Conservation (phyloP, 2,888 invertebrate species). For the Melipona bicolor region DNA sequence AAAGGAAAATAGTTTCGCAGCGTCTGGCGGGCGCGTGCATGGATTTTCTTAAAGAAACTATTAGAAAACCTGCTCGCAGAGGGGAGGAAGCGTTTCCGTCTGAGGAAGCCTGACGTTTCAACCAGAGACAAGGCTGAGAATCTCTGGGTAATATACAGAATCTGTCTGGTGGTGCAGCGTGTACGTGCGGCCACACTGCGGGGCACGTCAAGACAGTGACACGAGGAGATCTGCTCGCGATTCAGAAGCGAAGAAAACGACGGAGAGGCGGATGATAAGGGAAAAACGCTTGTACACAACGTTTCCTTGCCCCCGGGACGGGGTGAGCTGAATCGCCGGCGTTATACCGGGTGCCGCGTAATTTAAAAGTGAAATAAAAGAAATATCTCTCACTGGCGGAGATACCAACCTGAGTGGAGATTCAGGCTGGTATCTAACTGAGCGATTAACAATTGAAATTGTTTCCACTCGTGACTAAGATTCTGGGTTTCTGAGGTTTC, state of each 20-base stretch:
- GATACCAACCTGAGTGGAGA: too few species aligned
- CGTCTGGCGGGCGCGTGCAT: too few species aligned
- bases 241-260: constrained; percentile 54
- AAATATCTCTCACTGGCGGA: too few species aligned
- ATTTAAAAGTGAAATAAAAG: neutral
- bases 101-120: neutral
- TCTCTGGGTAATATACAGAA: constrained; percentile 49
- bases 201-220: constrained; percentile 57
- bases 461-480: too few species aligned
- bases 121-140: constrained; percentile 7
- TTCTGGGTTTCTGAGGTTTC: too few species aligned
- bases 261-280: constrained; percentile 39
- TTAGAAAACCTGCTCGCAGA: neutral
- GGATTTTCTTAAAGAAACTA: neutral
- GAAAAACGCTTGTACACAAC: constrained; percentile 7
- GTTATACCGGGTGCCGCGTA: neutral
- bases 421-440: too few species aligned
- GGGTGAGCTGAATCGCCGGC: neutral
- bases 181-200: constrained; percentile 36
- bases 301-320: neutral
- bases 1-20: neutral
- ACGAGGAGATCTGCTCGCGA: constrained; percentile 43
- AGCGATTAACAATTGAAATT: too few species aligned
- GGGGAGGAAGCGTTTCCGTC: neutral
- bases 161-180: constrained; percentile 28